A percentile compares a stretch with the other conserved stretches of the same genome.
Evolutionary conservation across 2,113 vertebrate species (phyloP).

Genomic region (Cavia aperea): DNA sequence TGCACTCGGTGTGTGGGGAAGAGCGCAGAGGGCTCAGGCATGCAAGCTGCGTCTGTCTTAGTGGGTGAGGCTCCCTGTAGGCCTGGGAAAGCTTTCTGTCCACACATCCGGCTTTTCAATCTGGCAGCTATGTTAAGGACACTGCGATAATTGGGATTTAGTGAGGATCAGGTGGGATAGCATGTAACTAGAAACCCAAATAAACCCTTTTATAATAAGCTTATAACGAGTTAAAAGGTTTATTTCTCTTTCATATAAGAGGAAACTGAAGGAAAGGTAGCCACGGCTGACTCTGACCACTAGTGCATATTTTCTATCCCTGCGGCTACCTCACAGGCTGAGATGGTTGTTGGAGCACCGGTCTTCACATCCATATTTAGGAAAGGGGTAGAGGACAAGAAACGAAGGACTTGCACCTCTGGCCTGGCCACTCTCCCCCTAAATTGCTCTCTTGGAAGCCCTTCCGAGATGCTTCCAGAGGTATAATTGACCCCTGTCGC

Average conservation of each 20-base stretch:
- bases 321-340: neutral
- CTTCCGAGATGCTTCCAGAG: neutral
- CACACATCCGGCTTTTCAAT: neutral
- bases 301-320: neutral
- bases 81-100: neutral
- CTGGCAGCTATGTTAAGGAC: neutral
- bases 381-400: neutral
- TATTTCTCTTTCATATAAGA: neutral
- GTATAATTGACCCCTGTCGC: neutral
- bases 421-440: neutral
- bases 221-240: neutral
- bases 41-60: neutral
- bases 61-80: no score
- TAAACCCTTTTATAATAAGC: neutral
- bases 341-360: neutral
- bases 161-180: neutral
- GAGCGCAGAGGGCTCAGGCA: neutral
- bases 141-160: neutral
- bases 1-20: neutral
- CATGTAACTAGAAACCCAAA: neutral
- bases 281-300: neutral
- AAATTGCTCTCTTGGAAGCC: no score
- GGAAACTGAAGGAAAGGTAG: neutral
- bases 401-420: neutral
- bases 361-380: neutral